A percentile compares a stretch with the other conserved stretches of the same genome.
Conservation (phyloP, 2,113 vertebrate genomes). For the Prietella phreatophila region DNA sequence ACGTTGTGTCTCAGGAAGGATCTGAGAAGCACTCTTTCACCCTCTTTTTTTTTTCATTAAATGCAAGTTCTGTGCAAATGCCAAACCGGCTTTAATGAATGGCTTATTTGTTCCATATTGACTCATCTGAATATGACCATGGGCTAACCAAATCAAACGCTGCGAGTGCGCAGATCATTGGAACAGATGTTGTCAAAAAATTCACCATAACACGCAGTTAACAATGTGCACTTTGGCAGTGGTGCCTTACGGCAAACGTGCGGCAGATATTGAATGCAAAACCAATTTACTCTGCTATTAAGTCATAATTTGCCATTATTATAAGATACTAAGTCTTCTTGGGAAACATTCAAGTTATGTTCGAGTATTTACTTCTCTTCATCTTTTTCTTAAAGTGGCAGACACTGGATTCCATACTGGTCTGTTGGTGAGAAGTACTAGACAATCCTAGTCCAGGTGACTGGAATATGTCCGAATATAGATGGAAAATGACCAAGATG, state of each 20-base stretch:
- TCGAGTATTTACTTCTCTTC: not conserved
- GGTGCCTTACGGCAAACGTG: slow-evolving; percentile 1
- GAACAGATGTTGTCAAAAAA: slow-evolving; percentile 12
- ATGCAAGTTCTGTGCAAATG: slow-evolving; percentile 16
- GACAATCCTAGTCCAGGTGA: not conserved
- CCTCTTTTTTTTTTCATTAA: slow-evolving; percentile 21
- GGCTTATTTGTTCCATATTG: slow-evolving; percentile 19
- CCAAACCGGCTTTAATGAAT: not conserved
- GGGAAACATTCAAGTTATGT: not conserved
- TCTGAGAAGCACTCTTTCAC: not conserved
- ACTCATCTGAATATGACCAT: slow-evolving; percentile 22
- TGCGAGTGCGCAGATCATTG: not conserved
- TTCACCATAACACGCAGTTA: slow-evolving; percentile 3
- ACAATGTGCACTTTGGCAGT: slow-evolving; percentile 17
- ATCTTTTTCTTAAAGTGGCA: not conserved
- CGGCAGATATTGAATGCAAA: slow-evolving; percentile 17
- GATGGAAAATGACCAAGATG: not conserved
- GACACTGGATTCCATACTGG: not conserved
- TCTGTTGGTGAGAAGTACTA: not conserved
- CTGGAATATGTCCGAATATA: not conserved
- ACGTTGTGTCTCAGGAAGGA: not conserved
- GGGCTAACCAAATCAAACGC: slow-evolving; percentile 3
- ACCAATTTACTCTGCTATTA: slow-evolving; percentile 1
- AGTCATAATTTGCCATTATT: slow-evolving; percentile 13
- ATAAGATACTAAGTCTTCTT: not conserved